A percentile compares a stretch with the other conserved stretches of the same genome.
These are phyloP conservation scores for Characodon lateralis DNA, from an alignment of 2,797 vertebrate species.

Conservation along the genomic window DNA sequence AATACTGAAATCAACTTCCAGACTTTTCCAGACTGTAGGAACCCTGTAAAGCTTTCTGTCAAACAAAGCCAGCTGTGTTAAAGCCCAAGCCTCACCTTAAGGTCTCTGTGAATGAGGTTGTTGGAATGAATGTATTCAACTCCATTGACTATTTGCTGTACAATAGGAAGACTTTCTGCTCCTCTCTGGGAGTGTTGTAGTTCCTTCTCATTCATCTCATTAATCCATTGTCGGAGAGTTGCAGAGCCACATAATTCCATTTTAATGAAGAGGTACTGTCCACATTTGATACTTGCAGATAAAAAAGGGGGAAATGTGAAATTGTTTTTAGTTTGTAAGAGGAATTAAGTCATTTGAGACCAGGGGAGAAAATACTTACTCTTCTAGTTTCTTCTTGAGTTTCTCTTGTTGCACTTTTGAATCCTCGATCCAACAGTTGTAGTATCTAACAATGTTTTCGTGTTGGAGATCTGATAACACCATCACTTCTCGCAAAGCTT, in stretches of 20 bases:
- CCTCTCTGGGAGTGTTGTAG: constrained; percentile 19
- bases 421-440: constrained; percentile 62
- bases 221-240: constrained; percentile 82
- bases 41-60: too few relatives aligned
- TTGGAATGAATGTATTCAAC: constrained; percentile 84
- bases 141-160: constrained; percentile 80
- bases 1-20: too few relatives aligned
- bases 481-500: constrained; percentile 61
- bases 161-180: constrained; percentile 64
- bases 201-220: accelerated
- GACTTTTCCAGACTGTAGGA: too few relatives aligned
- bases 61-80: background rate
- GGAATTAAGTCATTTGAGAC: background rate
- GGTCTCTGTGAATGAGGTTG: constrained; percentile 86
- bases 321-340: background rate
- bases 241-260: constrained; percentile 87
- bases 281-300: accelerated
- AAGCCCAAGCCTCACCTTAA: constrained; percentile 81
- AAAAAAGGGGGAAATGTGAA: background rate
- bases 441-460: constrained; percentile 75
- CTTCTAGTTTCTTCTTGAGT: background rate
- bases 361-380: constrained; percentile 42
- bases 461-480: constrained; percentile 60
- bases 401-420: constrained; percentile 23
- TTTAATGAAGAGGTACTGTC: constrained; percentile 83